Base-by-base conservation (phyloP, 2,113 vertebrate genomes). In the Ifrita kowaldi region DNA sequence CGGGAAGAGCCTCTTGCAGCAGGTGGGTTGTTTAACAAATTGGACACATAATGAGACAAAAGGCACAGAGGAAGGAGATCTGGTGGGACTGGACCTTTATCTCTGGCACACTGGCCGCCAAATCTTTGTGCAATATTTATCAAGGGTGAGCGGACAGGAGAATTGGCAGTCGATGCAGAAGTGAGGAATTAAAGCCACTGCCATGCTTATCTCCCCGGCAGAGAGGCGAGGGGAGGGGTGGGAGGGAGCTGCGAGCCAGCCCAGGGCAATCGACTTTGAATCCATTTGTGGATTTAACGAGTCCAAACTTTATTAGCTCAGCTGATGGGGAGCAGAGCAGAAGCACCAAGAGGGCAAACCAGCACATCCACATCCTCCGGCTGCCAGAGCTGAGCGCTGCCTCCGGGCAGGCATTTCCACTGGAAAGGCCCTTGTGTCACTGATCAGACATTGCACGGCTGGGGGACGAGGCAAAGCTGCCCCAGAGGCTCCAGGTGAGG, bases 141-240 rank as follows among this genome's bases (percentile, higher is more conserved):
- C 89, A 89, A 94, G 96, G 91, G 93, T 44, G 93, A 97, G 63
- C 37, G 82, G 87, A 62, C 91, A 95, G 91, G 33, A 56, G 96
- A 52, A 33, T 46, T 96, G 95, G 96, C 95, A 95, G 94, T 21
- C n/a, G 15, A 52, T 68, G 79, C 62, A 12, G 12, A 87, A 95
- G 83, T 10, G 77, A 89, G 91, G 85, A 95, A 93, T 94, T 92
- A 93, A 92, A 97, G n/a, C 62, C 70, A 15, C 63, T 49, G 87
- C 82, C 82, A 24, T 71, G 74, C 90, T 97, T 95, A 97, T 96
- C 94, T 95, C 68, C 57, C 79, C 30, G 39, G 71, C 89, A 85
- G 79, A 78, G 49, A 62, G 1, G 4, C 9, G 13, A 81, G 23
- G 33, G 53, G 42, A 77, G 53, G 62, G 65, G 32, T 13, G 59